Percentiles rank a stretch among this genome's conserved stretches.
These are phyloP conservation scores for Rhinoderma darwinii DNA, from an alignment of 2,113 vertebrate genomes.

Conservation along the genomic window DNA sequence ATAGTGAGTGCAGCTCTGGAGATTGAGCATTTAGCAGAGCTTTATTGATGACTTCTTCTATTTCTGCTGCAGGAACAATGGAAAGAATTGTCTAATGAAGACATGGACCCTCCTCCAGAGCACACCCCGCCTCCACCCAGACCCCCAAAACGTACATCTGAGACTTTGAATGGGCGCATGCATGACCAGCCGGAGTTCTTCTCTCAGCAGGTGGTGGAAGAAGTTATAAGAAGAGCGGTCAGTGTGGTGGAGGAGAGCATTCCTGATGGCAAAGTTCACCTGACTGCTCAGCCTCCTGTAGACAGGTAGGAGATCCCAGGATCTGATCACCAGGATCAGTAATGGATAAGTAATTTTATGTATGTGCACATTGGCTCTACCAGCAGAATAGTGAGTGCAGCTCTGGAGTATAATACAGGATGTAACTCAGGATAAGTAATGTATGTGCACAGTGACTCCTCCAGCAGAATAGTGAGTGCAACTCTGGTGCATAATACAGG, in stretches of 20 bases:
- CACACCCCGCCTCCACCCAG: conserved; percentile 85
- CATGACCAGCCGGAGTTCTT: conserved; percentile 69
- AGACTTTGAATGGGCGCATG: conserved; percentile 77
- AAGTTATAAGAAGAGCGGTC: conserved; percentile 41
- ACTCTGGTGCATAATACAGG: too few relatives aligned
- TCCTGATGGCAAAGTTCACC: conserved; percentile 62
- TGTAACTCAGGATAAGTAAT: too few relatives aligned
- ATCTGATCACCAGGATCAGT: too few relatives aligned
- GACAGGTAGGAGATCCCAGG: conserved; percentile 66
- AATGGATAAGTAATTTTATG: too few relatives aligned
- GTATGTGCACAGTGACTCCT: too few relatives aligned
- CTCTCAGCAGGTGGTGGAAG: conserved; percentile 66
- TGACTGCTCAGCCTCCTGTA: not conserved
- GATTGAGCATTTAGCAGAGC: not conserved
- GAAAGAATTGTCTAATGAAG: conserved; percentile 94
- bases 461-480: too few relatives aligned
- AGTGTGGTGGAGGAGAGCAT: conserved; percentile 59
- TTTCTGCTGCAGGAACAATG: conserved; percentile 82
- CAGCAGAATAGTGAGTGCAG: too few relatives aligned
- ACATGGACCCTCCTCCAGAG: conserved; percentile 86
- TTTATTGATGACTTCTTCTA: not conserved
- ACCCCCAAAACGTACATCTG: conserved; percentile 78
- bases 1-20: too few relatives aligned
- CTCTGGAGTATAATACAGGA: too few relatives aligned
- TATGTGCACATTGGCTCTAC: too few relatives aligned